Base-by-base conservation (phyloP, 2,888 invertebrate genomes). In the Eupithecia tripunctaria region DNA sequence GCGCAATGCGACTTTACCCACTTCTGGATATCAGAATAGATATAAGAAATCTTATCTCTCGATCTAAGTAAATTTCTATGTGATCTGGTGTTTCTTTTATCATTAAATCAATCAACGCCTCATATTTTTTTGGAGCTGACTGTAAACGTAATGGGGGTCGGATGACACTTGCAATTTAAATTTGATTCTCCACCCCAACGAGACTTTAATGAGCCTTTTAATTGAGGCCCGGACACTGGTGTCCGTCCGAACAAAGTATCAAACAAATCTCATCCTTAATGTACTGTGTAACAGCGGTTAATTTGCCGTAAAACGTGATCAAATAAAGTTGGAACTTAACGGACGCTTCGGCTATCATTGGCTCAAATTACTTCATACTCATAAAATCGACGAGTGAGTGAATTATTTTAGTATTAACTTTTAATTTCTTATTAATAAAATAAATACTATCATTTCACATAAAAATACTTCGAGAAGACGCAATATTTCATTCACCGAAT, bases 141-240 rank as follows among this genome's bases (percentile, higher is more conserved):
- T 70, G 75, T 51, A 75, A 78, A 63, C 12, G 74, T 82, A 83
- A 84, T 83, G 80, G 81, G 82, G 76, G 79, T 80, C 81, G 80
- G 82, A 82, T 85, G 84, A 82, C 84, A 85, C 82, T 82, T 82
- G 81, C 80, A 80, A 84, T 84, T 84, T 81, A 83, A 84, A 84
- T 80, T 82, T 81, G 76, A 78, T 82, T 82, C 79, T 82, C n/a
- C 81, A 78, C 77, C 79, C 77, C 78, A 73, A 78, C 81, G 80
- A 79, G 80, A 81, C 80, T 81, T 83, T 86, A 86, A 86, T 85
- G 86, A 85, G 83, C 84, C 84, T 82, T 85, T 85, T 90, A 90
- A 89, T 90, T 89, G 87, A 82, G 84, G 84, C 82, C 81, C 83
- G 79, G 76, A 74, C 76, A 78, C 81, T 80, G 78, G 82, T 80